phyloP scores from a whole-genome alignment of 2,797 vertebrate species.

The Halcyon smyrnensis region DNA sequence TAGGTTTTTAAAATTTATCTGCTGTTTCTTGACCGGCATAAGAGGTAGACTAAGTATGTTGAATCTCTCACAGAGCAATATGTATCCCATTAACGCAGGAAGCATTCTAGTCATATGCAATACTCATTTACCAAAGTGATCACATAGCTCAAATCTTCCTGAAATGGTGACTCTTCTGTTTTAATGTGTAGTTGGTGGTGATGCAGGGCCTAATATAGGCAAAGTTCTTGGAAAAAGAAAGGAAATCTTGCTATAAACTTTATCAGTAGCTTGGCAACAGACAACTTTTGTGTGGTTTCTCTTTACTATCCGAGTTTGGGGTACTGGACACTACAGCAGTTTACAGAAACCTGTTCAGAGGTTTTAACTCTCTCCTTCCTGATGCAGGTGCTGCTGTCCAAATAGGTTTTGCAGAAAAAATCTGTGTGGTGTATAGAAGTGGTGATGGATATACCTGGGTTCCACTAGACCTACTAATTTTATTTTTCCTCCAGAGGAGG shows the following conservation, averaged over 20 bases:
- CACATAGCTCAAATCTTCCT: background rate
- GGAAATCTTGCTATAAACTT: background rate
- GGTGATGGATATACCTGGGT: background rate
- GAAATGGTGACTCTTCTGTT: background rate
- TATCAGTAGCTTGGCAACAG: background rate
- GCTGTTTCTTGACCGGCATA: background rate
- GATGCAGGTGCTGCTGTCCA: background rate
- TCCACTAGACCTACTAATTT: background rate
- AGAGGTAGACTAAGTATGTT: background rate
- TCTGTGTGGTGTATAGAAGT: background rate
- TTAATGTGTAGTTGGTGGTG: background rate
- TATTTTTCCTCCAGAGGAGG: background rate
- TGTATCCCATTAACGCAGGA: background rate
- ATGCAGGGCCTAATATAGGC: background rate
- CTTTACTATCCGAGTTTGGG: background rate
- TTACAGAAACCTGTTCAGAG: background rate
- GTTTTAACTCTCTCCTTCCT: background rate
- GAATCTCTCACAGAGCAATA: background rate
- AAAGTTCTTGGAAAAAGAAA: background rate
- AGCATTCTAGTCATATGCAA: background rate
- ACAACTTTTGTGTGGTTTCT: background rate
- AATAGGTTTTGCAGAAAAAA: background rate
- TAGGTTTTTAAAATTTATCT: background rate
- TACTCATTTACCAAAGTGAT: background rate
- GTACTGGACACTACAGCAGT: fast-evolving